These are phyloP conservation scores for Theretra japonica DNA, from an alignment of 2,888 invertebrate genomes.

Conservation along the genomic window DNA sequence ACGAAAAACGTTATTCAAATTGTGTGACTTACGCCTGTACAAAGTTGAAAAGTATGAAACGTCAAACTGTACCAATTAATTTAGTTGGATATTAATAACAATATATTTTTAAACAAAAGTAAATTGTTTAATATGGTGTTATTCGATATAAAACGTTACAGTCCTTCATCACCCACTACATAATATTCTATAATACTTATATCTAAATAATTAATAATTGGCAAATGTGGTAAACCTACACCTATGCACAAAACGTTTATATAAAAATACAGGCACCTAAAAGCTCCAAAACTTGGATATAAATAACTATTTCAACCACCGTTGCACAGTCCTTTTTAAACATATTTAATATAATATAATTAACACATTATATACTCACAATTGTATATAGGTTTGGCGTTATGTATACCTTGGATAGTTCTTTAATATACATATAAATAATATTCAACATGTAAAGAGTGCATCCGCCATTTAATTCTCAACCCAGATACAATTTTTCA, in stretches of 20 bases:
- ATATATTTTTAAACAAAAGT: conserved; percentile 8
- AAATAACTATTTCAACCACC: conserved; percentile 19
- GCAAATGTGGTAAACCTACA: conserved; percentile 58
- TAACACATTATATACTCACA: background rate
- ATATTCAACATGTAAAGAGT: too few relatives aligned
- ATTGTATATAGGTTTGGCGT: background rate
- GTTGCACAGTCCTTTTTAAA: background rate
- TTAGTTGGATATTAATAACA: conserved; percentile 22
- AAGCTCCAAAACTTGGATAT: conserved; percentile 13
- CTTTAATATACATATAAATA: too few relatives aligned
- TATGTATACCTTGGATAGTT: background rate
- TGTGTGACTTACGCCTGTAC: too few relatives aligned
- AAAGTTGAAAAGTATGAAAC: too few relatives aligned
- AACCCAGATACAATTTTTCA: too few relatives aligned
- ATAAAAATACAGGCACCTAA: conserved; percentile 56
- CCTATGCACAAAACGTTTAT: conserved; percentile 53
- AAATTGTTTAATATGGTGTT: conserved; percentile 5
- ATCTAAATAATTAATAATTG: conserved; percentile 49
- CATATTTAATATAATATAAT: background rate
- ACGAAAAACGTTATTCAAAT: too few relatives aligned
- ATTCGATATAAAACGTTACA: conserved; percentile 37
- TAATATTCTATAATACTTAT: conserved; percentile 45
- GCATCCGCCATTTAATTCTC: too few relatives aligned
- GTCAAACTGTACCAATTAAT: too few relatives aligned
- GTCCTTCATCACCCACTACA: conserved; percentile 52